Conservation (phyloP, 2,888 invertebrate genomes). For the Habrosyne pyritoides region DNA sequence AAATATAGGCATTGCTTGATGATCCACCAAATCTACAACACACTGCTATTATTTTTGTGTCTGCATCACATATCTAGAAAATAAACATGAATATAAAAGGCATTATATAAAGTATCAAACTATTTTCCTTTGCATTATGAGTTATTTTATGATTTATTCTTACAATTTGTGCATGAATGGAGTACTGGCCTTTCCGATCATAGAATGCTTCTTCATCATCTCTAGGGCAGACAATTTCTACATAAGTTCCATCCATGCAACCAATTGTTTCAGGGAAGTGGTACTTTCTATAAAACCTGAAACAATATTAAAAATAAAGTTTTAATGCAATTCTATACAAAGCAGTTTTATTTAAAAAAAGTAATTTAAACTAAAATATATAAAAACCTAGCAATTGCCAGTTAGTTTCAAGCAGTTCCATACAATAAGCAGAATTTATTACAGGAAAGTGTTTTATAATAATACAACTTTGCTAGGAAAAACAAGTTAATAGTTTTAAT, state of each 20-base stretch:
- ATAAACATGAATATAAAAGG: neutral
- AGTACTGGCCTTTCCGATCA: constrained; percentile 58
- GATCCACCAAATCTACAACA: constrained; percentile 63
- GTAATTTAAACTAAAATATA: too few species aligned
- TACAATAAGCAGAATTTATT: too few species aligned
- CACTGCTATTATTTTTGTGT: constrained; percentile 54
- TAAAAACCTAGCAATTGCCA: too few species aligned
- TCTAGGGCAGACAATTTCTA: constrained; percentile 61
- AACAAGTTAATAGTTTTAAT: too few species aligned
- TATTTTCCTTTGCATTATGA: too few species aligned
- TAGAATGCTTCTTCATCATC: constrained; percentile 66
- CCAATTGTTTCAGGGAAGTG: constrained; percentile 64
- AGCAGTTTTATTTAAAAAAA: too few species aligned
- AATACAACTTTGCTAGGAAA: too few species aligned
- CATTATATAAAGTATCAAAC: neutral
- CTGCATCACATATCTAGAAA: constrained; percentile 60
- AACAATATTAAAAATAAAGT: too few species aligned
- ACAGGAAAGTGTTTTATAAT: too few species aligned
- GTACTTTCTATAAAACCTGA: constrained; percentile 60
- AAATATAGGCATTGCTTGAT: constrained; percentile 50
- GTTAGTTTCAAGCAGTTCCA: too few species aligned
- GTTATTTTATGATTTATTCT: too few species aligned
- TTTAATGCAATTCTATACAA: too few species aligned
- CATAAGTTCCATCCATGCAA: constrained; percentile 55
- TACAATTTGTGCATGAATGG: constrained; percentile 62